These are phyloP conservation scores for Urosaurus nigricauda DNA, from an alignment of 2,797 vertebrate genomes.

Conservation along the genomic window DNA sequence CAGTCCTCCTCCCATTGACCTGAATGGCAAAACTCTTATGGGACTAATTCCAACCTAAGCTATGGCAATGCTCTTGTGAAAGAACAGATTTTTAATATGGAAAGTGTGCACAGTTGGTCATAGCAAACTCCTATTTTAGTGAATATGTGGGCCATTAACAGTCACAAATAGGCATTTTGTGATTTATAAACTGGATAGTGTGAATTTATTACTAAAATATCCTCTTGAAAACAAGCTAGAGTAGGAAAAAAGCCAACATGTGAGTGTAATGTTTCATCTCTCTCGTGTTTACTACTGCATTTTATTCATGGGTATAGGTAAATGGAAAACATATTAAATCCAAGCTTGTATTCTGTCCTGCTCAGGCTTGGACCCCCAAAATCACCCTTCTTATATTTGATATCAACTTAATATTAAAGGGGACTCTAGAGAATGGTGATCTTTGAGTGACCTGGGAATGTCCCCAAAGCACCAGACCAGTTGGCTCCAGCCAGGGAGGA, in stretches of 20 bases:
- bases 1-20: background rate
- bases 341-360: background rate
- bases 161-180: background rate
- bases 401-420: no score
- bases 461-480: no score
- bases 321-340: background rate
- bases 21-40: conserved; percentile 4
- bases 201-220: background rate
- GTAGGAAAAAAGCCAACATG: background rate
- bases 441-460: no score
- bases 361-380: no score
- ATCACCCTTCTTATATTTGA: no score
- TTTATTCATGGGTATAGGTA: background rate
- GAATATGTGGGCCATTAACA: background rate
- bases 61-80: conserved; percentile 32
- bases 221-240: background rate
- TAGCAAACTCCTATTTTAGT: background rate
- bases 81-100: conserved; percentile 13
- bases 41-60: background rate
- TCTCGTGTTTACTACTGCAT: background rate
- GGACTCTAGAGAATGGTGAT: no score
- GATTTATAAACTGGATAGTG: background rate
- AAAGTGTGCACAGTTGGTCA: conserved; percentile 20
- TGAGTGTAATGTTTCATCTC: background rate
- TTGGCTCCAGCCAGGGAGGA: no score